Percentiles rank a stretch among this genome's conserved stretches.
These are phyloP conservation scores for Micrasema minimum DNA, from an alignment of 1,140 invertebrate genomes.

Conservation along the genomic window DNA sequence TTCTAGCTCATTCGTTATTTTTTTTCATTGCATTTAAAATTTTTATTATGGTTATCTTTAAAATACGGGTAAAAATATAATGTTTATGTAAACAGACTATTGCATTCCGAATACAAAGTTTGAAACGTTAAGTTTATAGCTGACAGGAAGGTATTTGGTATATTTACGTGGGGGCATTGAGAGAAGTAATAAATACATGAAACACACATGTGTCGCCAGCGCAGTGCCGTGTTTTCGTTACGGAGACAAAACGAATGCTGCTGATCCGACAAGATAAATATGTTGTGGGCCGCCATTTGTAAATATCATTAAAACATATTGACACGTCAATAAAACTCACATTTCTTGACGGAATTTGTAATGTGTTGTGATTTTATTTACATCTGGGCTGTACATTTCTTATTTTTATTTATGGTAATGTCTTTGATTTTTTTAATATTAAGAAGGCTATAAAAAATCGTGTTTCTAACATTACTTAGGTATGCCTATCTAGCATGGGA, in stretches of 20 bases:
- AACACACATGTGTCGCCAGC: conserved; percentile 13
- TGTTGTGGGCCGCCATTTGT: background rate
- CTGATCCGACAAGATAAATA: conserved; percentile 1
- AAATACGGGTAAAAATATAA: background rate
- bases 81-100: background rate
- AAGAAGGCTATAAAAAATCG: no score
- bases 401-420: no score
- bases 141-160: conserved; percentile 11
- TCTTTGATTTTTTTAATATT: no score
- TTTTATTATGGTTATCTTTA: background rate
- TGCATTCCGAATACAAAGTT: conserved; percentile 16
- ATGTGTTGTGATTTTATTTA: no score
- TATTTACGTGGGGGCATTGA: conserved; percentile 15
- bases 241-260: conserved; percentile 8
- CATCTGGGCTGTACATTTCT: no score
- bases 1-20: no score
- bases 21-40: no score
- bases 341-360: no score
- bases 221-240: conserved; percentile 2
- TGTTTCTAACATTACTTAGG: no score
- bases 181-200: conserved; percentile 16
- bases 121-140: conserved; percentile 14
- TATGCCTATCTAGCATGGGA: no score
- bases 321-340: conserved; percentile 3
- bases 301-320: conserved; percentile 14